Evolutionary conservation across 53 echinoderm and acorn worm species (phyloP), one percentile per base, ranked within the genome.

Genomic region (Echinarachnius parma): DNA sequence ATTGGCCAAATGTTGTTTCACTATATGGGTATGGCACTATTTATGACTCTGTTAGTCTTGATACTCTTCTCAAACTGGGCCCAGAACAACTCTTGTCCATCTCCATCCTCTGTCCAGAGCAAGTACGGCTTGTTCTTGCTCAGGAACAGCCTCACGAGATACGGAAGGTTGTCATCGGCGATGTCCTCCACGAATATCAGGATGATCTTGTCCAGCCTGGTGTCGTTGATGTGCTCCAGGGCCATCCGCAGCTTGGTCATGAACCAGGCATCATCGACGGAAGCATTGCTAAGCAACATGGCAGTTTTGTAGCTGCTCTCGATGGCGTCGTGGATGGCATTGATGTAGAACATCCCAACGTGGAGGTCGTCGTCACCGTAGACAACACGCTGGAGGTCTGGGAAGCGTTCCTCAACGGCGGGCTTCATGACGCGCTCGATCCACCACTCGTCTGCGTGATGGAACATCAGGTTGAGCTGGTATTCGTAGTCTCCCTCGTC

Each of bases 201-300:
- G 46, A 66, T 16, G 48, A 66, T 9, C 29, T 66, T 66, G 66
- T 66, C 66, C 31, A 66, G 66, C 29, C 48, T 33, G 2, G 48
- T 66, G 11, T 66, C 66, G 31, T 66, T 66, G 0, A 66, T 3
- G 5, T 66, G 66, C 48, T 66, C 66, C 47, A 66, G 66, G 2
- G 66, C 47, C 46, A 66, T 46, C 16, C 66, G 66, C 1, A 66
- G 46, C 66, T 66, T 66, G 28, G 66, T 66, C 66, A 66, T 66
- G 48, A 45, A 66, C 66, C 66, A 66, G 31, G 66, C 66, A 30
- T 66, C 66, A 9, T 13, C 31, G 9, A 66, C 23, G 29, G 46
- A 66, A 28, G n/a, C 25, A 33, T 66, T 66, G 48, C 66, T 66
- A 10, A 66, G 27, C 48, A 66, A 30, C 66, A 66, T 26, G 46